A percentile compares a stretch with the other conserved stretches of the same genome.
These are phyloP conservation scores for Polyergus mexicanus DNA, from an alignment of 1,140 invertebrate species.

Conservation along the genomic window DNA sequence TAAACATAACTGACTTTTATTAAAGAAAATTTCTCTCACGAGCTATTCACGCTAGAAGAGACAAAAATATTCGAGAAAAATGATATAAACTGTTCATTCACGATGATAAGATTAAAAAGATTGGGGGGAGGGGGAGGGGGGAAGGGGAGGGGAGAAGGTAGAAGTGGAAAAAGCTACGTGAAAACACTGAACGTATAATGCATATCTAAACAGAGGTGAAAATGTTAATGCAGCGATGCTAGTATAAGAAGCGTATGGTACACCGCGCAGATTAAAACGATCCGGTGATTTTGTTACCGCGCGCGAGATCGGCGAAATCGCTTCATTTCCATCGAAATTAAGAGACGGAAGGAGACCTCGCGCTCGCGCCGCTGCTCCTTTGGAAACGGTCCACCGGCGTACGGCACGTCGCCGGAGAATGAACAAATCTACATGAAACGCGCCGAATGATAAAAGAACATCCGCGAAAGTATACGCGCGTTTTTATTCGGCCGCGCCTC, in stretches of 20 bases:
- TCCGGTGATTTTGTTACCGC: conserved; percentile 1
- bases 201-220: background rate
- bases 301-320: conserved; percentile 42
- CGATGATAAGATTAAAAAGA: too few species aligned
- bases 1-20: too few species aligned
- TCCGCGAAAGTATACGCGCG: conserved; percentile 27
- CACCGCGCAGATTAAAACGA: conserved; percentile 23
- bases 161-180: background rate
- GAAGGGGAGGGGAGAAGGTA: too few species aligned
- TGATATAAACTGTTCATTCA: too few species aligned
- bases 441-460: conserved; percentile 45
- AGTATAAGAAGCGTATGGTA: background rate
- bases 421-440: conserved; percentile 57
- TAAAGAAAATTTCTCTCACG: too few species aligned
- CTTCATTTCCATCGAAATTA: conserved; percentile 61
- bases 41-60: too few species aligned
- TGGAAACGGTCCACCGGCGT: conserved; percentile 20
- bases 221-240: conserved; percentile 18
- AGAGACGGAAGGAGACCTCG: conserved; percentile 42
- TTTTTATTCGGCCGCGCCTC: conserved; percentile 63
- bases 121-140: too few species aligned
- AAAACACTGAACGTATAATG: background rate
- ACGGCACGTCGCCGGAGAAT: conserved; percentile 3
- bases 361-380: conserved; percentile 4
- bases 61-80: too few species aligned